phyloP scores from a whole-genome alignment of 2,113 vertebrate species.

The Otis tarda region DNA sequence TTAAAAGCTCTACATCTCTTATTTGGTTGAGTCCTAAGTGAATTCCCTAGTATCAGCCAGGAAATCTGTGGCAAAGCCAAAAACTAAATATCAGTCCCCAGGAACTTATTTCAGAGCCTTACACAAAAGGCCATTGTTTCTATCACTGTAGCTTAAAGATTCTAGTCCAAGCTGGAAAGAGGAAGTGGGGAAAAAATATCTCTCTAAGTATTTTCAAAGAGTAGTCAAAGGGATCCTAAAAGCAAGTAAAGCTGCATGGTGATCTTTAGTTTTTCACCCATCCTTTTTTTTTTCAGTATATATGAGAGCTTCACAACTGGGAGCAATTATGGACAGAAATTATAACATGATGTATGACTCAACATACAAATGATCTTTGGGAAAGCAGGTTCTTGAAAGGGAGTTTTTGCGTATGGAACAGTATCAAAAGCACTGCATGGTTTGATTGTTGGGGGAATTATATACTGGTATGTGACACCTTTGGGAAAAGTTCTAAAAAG shows the following conservation, averaged over 20 bases:
- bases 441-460: conserved; percentile 35
- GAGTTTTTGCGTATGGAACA: background rate
- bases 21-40: background rate
- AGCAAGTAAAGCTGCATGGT: background rate
- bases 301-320: conserved; percentile 34
- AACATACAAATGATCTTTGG: conserved; percentile 41
- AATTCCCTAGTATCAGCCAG: background rate
- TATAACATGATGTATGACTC: conserved; percentile 43
- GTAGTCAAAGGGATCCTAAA: background rate
- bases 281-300: conserved; percentile 9
- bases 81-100: background rate
- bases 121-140: background rate
- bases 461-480: conserved; percentile 14
- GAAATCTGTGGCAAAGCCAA: conserved; percentile 11
- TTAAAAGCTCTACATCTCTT: background rate
- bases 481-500: conserved; percentile 46
- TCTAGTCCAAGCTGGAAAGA: background rate
- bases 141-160: background rate
- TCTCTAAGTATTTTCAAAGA: background rate
- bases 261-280: conserved; percentile 4
- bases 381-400: conserved; percentile 37
- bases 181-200: background rate
- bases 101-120: background rate
- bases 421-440: background rate
- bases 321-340: conserved; percentile 47